phyloP scores from a whole-genome alignment of 2,797 vertebrate genomes.

The Brachymystax lenok region DNA sequence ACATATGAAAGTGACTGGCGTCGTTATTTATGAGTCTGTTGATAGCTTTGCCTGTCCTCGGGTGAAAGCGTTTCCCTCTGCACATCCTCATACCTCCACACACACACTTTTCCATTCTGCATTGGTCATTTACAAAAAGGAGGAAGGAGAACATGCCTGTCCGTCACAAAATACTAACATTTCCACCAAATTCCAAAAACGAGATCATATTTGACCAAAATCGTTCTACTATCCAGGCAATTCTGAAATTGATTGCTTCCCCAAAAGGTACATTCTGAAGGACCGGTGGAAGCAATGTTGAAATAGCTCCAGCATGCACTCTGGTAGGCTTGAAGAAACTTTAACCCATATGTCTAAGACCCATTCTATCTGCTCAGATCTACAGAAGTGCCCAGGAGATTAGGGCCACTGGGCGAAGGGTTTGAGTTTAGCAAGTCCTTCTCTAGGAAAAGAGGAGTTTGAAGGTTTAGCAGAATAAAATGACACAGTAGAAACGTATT shows the following conservation, averaged over 20 bases:
- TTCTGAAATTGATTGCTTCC: not conserved
- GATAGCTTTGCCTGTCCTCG: slow-evolving; percentile 16
- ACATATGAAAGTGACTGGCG: slow-evolving; percentile 10
- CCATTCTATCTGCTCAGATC: not conserved
- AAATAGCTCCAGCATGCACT: not conserved
- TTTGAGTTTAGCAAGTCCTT: too few relatives aligned
- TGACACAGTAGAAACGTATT: not conserved
- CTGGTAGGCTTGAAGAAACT: not conserved
- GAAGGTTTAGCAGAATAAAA: not conserved
- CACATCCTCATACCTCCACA: slow-evolving; percentile 8
- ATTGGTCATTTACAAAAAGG: slow-evolving; percentile 35
- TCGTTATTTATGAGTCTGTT: slow-evolving; percentile 38
- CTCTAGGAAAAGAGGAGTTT: not conserved
- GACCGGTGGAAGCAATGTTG: not conserved
- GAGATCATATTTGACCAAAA: too few relatives aligned
- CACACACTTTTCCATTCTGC: slow-evolving; percentile 29
- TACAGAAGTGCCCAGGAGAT: not conserved
- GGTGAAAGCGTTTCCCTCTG: slow-evolving; percentile 23
- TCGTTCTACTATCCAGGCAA: too few relatives aligned
- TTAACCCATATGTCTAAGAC: not conserved
- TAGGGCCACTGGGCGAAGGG: not conserved
- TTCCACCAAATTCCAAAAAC: too few relatives aligned
- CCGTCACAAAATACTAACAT: not conserved
- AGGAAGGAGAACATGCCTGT: slow-evolving; percentile 19
- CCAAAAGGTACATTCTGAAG: not conserved